Base-by-base conservation (phyloP, 1,140 invertebrate species). In the Subanguina moxae region DNA sequence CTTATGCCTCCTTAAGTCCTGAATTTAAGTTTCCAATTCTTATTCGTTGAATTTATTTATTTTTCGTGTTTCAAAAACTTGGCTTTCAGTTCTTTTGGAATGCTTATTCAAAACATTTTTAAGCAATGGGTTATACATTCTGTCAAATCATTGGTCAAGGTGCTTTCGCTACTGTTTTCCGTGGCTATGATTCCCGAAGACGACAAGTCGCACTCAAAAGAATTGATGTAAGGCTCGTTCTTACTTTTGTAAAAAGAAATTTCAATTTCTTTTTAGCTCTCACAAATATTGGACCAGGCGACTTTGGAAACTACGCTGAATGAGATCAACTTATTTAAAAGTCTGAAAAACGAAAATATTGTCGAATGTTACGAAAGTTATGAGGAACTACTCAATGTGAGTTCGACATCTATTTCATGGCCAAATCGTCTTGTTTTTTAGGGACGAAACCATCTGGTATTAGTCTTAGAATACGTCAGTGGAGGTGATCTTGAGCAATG, bases 381-480 rank as follows among this genome's bases (percentile, higher is more conserved):
- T 59, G 30, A 70, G 19, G 65, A 70, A 9, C 7, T 43, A 0
- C 48, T 45, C 8, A 64, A 19, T n/a, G 25, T 17, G 21, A 27
- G 52, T n/a, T 64, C 42, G 0, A 11, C 30, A 38, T 38, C 27
- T 48, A n/a, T 30, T 62, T 30, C 17, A 28, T 1, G 0, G 45
- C 32, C 32, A 11, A 11, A 43, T 28, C 25, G 1, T 30, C 21
- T 38, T 7, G n/a, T 38, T 58, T 28, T 27, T 30, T 48, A 23
- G 52, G 27, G 52, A 21, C 27, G 32, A 38, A 68, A 28, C 19
- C 56, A 65, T 21, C 46, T 70, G 17, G 66, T 70, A 11, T 19
- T 70, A 1, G 68, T 70, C 32, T 70, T 70, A 48, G 68, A 70
- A 25, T 70, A 69, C n/a, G 28, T 70, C 27, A 45, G 59, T 32